A percentile compares a stretch with the other conserved stretches of the same genome.
These are phyloP conservation scores for Porites rus DNA, from an alignment of 92 coral and sea anemone species.

Conservation along the genomic window DNA sequence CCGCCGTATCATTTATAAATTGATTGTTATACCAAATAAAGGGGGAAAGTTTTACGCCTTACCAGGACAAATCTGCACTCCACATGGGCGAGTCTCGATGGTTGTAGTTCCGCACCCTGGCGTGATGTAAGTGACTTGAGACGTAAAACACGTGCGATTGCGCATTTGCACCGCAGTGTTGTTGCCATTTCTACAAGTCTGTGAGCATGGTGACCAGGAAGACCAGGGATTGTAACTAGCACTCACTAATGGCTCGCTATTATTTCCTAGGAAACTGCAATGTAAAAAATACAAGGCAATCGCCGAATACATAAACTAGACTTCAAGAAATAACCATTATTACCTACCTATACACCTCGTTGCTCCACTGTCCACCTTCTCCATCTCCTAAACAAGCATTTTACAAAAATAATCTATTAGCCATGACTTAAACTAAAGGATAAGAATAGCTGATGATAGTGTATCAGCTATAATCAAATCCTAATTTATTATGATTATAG, in stretches of 20 bases:
- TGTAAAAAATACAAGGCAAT: background rate
- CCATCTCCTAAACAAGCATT: constrained; percentile 65
- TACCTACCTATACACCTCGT: constrained; percentile 76
- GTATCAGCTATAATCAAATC: no score
- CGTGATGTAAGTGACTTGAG: background rate
- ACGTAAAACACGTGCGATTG: constrained; percentile 22
- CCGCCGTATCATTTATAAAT: background rate
- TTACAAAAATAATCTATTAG: background rate
- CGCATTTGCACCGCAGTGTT: constrained; percentile 13
- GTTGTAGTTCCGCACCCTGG: background rate
- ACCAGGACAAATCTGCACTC: constrained; percentile 25
- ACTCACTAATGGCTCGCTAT: constrained; percentile 1
- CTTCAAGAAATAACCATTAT: background rate
- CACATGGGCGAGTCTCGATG: constrained; percentile 21
- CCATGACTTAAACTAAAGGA: background rate
- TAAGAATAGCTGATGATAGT: no score
- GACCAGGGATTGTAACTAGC: constrained; percentile 49
- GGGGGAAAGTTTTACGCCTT: background rate
- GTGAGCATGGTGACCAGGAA: constrained; percentile 64
- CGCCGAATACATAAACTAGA: background rate
- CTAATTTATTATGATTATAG: no score
- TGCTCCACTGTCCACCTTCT: constrained; percentile 79
- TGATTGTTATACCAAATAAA: no score
- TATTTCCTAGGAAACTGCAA: constrained; percentile 7
- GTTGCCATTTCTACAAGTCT: constrained; percentile 26